Evolutionary conservation across 2,113 vertebrate species (phyloP).

Genomic region (Craseonycteris thonglongyai): DNA sequence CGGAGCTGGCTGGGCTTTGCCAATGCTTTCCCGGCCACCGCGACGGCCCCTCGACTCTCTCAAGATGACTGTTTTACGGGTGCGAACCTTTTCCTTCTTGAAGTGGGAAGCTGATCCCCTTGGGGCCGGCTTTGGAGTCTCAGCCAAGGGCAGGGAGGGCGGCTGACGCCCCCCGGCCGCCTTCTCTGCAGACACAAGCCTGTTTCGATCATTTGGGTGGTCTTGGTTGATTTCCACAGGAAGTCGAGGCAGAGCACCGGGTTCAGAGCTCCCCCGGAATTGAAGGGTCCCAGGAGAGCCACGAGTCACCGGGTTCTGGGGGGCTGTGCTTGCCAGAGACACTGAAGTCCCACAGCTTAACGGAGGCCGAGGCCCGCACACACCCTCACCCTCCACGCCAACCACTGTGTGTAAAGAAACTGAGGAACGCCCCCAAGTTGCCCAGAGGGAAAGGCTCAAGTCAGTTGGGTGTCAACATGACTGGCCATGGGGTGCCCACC

Average conservation of each 20-base stretch:
- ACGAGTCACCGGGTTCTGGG: background rate
- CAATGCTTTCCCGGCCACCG: background rate
- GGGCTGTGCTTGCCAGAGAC: background rate
- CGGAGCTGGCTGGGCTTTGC: background rate
- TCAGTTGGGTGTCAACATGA: rapidly evolving
- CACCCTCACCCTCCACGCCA: rapidly evolving
- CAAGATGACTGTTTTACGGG: background rate
- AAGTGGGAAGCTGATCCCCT: background rate
- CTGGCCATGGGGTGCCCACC: rapidly evolving
- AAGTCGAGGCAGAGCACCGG: background rate
- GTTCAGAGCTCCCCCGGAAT: background rate
- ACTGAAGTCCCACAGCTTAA: too few relatives aligned
- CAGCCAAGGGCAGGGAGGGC: background rate
- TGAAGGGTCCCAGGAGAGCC: background rate
- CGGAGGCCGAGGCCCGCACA: background rate
- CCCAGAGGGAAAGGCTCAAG: background rate
- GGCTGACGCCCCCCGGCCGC: background rate
- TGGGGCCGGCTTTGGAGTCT: background rate
- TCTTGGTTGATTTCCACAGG: background rate
- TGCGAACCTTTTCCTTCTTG: background rate
- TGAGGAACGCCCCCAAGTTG: background rate
- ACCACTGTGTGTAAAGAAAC: background rate
- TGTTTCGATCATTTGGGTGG: background rate
- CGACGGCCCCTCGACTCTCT: too few relatives aligned
- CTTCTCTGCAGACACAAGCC: background rate